These are phyloP conservation scores for Lepidostoma basale DNA, from an alignment of 1,140 invertebrate genomes.

Conservation along the genomic window DNA sequence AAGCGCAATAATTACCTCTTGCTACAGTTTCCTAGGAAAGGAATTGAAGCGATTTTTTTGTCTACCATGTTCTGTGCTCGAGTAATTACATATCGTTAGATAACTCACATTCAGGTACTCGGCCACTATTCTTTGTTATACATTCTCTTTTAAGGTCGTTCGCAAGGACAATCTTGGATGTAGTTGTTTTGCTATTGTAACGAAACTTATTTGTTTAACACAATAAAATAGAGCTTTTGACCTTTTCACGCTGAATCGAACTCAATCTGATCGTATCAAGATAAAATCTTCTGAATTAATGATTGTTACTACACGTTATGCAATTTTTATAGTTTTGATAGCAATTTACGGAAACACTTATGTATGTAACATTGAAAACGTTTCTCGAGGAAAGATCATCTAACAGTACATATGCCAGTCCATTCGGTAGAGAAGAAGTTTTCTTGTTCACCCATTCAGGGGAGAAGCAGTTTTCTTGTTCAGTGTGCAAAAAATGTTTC, in stretches of 20 bases:
- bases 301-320: too few species aligned
- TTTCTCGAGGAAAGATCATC: too few species aligned
- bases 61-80: background rate
- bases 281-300: too few species aligned
- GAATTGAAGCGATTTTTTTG: slow-evolving; percentile 27
- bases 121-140: slow-evolving; percentile 17
- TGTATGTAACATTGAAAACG: too few species aligned
- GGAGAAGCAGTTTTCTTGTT: too few species aligned
- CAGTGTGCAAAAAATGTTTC: too few species aligned
- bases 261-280: too few species aligned
- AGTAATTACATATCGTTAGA: slow-evolving; percentile 14
- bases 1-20: slow-evolving; percentile 9
- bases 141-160: slow-evolving; percentile 28
- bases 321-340: too few species aligned
- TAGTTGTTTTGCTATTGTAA: background rate
- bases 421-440: too few species aligned
- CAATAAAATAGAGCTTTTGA: background rate
- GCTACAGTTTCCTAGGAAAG: slow-evolving; percentile 17
- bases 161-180: slow-evolving; percentile 6
- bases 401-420: too few species aligned
- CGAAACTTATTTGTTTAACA: background rate
- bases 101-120: slow-evolving; percentile 17
- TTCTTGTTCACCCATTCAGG: too few species aligned
- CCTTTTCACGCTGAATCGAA: background rate
- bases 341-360: too few species aligned